Evolutionary conservation across 2,113 vertebrate genomes (phyloP).

Genomic region (Syngnathus scovelli): DNA sequence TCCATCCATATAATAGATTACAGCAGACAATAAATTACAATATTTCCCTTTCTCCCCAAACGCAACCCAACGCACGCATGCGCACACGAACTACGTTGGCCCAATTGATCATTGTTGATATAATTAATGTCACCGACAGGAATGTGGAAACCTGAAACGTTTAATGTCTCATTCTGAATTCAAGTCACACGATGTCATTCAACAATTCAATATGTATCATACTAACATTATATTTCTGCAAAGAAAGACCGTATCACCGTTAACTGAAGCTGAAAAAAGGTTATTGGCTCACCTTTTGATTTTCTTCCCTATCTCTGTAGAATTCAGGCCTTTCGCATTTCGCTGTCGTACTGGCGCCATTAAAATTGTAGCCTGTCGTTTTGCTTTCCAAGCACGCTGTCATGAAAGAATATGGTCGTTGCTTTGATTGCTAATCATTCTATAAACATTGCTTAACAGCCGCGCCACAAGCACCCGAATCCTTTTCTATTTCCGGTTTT

Average conservation of each 20-base stretch:
- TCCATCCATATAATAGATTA: too few species aligned
- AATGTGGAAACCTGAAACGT: background rate
- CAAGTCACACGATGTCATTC: background rate
- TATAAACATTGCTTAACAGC: background rate
- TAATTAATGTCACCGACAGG: too few species aligned
- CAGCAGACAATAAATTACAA: too few species aligned
- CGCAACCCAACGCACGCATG: too few species aligned
- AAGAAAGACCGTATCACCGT: background rate
- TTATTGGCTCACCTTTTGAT: constrained; percentile 67
- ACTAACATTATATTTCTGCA: background rate
- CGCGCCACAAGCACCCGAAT: constrained; percentile 25
- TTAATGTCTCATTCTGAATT: background rate
- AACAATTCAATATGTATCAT: too few species aligned
- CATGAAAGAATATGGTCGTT: background rate
- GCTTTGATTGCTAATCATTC: background rate
- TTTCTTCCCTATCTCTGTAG: constrained; percentile 68
- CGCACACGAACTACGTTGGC: too few species aligned
- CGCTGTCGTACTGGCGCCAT: constrained; percentile 64
- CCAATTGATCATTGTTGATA: too few species aligned
- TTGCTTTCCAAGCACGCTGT: background rate
- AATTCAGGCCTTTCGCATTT: constrained; percentile 51
- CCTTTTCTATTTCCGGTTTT: constrained; percentile 44
- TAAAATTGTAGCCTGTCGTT: background rate
- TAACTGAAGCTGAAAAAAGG: background rate
- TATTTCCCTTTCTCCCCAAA: too few species aligned